Percentiles rank a stretch among this genome's conserved stretches.
These are phyloP conservation scores for Rhabdomys dilectus DNA, from an alignment of 2,113 vertebrate species.

Conservation along the genomic window DNA sequence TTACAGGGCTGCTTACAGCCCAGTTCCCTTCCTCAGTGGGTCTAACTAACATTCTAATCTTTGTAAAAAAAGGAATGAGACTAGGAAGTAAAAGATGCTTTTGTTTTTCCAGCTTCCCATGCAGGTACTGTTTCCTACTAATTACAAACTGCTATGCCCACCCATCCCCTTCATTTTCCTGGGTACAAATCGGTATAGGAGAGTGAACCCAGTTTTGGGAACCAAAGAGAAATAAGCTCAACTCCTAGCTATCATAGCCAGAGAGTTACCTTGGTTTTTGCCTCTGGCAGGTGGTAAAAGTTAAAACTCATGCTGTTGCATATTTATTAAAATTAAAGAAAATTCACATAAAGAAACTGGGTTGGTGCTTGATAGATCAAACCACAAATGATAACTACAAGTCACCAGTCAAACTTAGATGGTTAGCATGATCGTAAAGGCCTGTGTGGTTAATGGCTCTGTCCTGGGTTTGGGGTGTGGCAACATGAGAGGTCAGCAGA, in stretches of 20 bases:
- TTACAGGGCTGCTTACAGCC: neutral
- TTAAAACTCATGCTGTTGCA: neutral
- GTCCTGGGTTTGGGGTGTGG: neutral
- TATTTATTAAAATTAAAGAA: constrained; percentile 62
- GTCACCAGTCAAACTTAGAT: neutral
- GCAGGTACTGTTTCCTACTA: neutral
- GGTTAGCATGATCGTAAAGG: constrained; percentile 32
- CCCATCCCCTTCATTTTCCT: neutral
- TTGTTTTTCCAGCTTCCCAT: neutral
- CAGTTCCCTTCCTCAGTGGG: neutral
- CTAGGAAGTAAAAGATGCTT: neutral
- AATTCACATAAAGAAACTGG: neutral
- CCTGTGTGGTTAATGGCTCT: neutral
- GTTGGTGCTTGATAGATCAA: neutral
- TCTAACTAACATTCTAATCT: neutral
- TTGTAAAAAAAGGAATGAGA: neutral
- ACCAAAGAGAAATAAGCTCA: neutral
- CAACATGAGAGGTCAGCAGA: neutral
- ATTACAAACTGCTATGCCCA: neutral
- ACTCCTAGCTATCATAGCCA: neutral
- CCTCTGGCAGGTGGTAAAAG: neutral
- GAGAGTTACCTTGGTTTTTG: constrained; percentile 4
- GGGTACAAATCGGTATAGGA: neutral
- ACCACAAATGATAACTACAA: neutral
- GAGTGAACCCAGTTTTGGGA: constrained; percentile 24